Conservation (phyloP, 2,888 invertebrate genomes). For the Lordiphosa andalusiaca region DNA sequence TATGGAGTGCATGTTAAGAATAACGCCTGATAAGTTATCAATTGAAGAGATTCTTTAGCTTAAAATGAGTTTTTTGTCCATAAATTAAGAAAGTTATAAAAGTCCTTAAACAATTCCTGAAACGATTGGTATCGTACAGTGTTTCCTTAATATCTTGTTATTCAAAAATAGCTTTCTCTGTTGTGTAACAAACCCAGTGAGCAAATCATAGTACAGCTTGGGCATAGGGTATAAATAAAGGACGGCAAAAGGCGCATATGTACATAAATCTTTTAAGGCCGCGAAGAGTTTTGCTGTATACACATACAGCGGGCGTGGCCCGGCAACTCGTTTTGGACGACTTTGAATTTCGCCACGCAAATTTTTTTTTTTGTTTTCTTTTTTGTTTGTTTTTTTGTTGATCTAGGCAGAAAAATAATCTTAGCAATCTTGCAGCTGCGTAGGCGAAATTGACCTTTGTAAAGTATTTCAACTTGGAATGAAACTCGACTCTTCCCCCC, state of each 20-base stretch:
- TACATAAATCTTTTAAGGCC: constrained; percentile 54
- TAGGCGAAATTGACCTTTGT: constrained; percentile 52
- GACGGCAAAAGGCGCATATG: constrained; percentile 43
- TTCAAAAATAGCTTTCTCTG: too few relatives aligned
- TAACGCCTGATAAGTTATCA: too few relatives aligned
- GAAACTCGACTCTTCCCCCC: neutral
- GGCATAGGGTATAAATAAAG: constrained; percentile 18
- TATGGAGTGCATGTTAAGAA: too few relatives aligned
- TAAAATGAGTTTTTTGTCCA: too few relatives aligned
- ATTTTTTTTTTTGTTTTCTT: constrained; percentile 49
- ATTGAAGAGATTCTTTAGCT: too few relatives aligned
- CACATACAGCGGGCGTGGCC: constrained; percentile 57
- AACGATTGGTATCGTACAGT: too few relatives aligned
- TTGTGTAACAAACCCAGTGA: too few relatives aligned
- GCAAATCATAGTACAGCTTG: neutral
- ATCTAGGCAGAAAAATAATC: constrained; percentile 13
- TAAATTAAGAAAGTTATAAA: too few relatives aligned
- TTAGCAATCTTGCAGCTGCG: constrained; percentile 13
- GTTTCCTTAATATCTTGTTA: too few relatives aligned
- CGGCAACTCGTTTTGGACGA: constrained; percentile 40
- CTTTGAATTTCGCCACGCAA: constrained; percentile 68
- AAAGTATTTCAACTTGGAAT: constrained; percentile 51
- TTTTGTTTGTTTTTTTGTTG: constrained; percentile 30
- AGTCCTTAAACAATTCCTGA: too few relatives aligned
- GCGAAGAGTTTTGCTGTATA: constrained; percentile 17